Base-by-base conservation (phyloP, 1,140 invertebrate species). In the Globodera rostochiensis region DNA sequence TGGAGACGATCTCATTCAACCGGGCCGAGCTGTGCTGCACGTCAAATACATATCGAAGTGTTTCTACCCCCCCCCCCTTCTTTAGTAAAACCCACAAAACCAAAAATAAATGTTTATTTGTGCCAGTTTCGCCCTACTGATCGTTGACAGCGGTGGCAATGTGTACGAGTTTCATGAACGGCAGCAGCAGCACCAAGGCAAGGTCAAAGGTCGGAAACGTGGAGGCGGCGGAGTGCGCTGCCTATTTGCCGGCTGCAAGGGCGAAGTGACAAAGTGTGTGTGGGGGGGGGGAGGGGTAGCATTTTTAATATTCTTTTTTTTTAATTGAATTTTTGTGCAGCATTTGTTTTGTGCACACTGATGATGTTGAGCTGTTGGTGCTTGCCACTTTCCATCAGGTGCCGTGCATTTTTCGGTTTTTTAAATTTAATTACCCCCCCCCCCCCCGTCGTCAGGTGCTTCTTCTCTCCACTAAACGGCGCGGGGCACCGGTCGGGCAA, bases 71-170 rank as follows among this genome's bases (percentile, higher is more conserved):
- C 13, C 60, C 25, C n/a, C n/a, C n/a, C n/a, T n/a, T n/a, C n/a
- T n/a, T n/a, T n/a, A n/a, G n/a, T n/a, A n/a, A 25, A 36, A 66
- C 2, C n/a, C 60, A 21, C 60, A 66, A 66, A 25, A 25, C 25
- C 1, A 25, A 25, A 66, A 66, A 13, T n/a, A n/a, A 11, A 36
- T 1, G 1, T 47, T 71, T 71, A 25, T 47, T 49, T 80, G 81
- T 80, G 47, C 15, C 66, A 87, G 82, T 36, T 69, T 70, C 66
- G 64, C 76, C 89, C 95, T 74, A 95, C 94, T 98, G 19, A 95
- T 95, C 73, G 94, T 95, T 36, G 96, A 99, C 90, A 97, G 95
- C 80, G 96, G 96, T 19, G 97, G 97, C 3, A 97, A 95, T n/a
- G 96, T 98, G 4, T 98, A 97, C 93, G 94, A 98, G 86, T 91